Evolutionary conservation across 53 echinoderm and acorn worm genomes (phyloP).

Genomic region (Apostichopus leukothele): DNA sequence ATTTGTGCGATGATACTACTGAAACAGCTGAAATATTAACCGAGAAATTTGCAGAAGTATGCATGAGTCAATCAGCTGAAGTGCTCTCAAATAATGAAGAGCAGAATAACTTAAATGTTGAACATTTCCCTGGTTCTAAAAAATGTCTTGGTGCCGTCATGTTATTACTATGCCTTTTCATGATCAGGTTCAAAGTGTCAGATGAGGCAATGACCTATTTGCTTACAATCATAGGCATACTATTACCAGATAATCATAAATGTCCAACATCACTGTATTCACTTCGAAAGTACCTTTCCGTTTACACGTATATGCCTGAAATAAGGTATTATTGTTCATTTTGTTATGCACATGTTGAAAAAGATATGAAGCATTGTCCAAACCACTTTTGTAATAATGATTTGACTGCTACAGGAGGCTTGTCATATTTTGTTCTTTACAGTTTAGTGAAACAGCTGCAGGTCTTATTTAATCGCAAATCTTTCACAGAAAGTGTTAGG

Average conservation of each 20-base stretch:
- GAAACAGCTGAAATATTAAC: conserved; percentile 1
- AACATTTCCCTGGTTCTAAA: conserved; percentile 9
- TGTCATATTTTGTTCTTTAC: conserved; percentile 45
- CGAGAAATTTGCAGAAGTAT: background rate
- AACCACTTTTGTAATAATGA: conserved; percentile 53
- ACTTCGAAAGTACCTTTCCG: background rate
- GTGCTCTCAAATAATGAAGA: background rate
- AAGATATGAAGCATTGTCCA: conserved; percentile 36
- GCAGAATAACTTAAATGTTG: background rate
- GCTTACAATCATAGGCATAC: conserved; percentile 36
- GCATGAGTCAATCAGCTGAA: no score
- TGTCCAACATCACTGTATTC: conserved; percentile 37
- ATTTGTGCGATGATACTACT: background rate
- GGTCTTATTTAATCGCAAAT: conserved; percentile 42
- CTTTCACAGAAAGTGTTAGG: conserved; percentile 48
- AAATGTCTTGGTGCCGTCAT: conserved; percentile 47
- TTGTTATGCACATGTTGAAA: conserved; percentile 48
- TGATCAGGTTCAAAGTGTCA: conserved; percentile 50
- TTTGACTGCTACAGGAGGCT: conserved; percentile 40
- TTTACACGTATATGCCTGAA: no score
- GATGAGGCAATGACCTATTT: conserved; percentile 59
- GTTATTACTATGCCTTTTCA: conserved; percentile 46
- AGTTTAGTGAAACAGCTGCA: conserved; percentile 14
- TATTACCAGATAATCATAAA: conserved; percentile 42
- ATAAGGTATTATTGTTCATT: conserved; percentile 53